Evolutionary conservation across 1,140 invertebrate species (phyloP).

Genomic region (Procambarus virginalis): DNA sequence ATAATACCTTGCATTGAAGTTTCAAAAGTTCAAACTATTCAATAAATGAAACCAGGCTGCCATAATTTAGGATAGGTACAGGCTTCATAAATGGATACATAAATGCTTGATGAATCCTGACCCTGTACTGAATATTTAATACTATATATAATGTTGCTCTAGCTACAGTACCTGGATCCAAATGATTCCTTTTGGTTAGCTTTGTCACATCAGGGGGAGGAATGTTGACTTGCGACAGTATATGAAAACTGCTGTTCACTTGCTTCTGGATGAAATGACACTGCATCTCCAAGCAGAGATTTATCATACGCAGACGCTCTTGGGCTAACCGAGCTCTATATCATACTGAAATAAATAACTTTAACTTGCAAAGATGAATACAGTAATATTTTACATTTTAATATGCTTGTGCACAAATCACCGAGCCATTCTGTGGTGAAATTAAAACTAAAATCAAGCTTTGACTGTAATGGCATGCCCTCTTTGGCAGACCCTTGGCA

Average conservation of each 20-base stretch:
- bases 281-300: conserved; percentile 56
- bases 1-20: too few relatives aligned
- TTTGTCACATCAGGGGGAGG: conserved; percentile 43
- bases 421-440: too few relatives aligned
- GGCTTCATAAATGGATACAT: too few relatives aligned
- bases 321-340: conserved; percentile 48
- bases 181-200: conserved; percentile 45
- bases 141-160: not conserved
- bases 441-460: too few relatives aligned
- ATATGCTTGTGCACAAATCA: too few relatives aligned
- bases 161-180: conserved; percentile 40
- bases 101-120: too few relatives aligned
- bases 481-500: too few relatives aligned
- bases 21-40: too few relatives aligned
- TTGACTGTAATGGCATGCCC: too few relatives aligned
- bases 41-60: too few relatives aligned
- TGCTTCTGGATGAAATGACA: conserved; percentile 50
- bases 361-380: not conserved
- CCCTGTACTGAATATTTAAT: not conserved
- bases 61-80: too few relatives aligned
- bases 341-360: conserved; percentile 25
- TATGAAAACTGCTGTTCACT: conserved; percentile 33
- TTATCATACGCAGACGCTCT: conserved; percentile 39
- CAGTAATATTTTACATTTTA: not conserved
- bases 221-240: conserved; percentile 57